Percentiles rank a stretch among this genome's conserved stretches.
These are phyloP conservation scores for Dichetophora obliterata DNA, from an alignment of 2,888 invertebrate species.

Conservation along the genomic window DNA sequence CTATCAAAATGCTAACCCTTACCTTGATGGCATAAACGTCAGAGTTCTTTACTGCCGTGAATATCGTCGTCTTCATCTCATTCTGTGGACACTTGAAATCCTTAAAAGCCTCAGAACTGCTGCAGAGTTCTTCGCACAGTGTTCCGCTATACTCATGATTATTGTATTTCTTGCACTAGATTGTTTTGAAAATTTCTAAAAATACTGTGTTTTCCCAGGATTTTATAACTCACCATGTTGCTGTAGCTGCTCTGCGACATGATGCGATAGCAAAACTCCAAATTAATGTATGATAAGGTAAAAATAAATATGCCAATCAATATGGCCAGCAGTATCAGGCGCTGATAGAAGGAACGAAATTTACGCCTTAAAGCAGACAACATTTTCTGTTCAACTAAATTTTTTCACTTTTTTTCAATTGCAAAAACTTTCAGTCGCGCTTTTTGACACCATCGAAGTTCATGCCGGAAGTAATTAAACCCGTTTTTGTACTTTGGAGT, in stretches of 20 bases:
- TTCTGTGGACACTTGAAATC: conserved; percentile 65
- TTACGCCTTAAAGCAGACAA: conserved; percentile 63
- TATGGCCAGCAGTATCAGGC: conserved; percentile 59
- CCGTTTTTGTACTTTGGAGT: background rate
- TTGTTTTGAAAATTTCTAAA: background rate
- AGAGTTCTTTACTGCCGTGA: conserved; percentile 66
- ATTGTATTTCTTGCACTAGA: conserved; percentile 64
- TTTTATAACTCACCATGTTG: conserved; percentile 60
- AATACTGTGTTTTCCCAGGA: background rate
- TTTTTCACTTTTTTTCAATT: background rate
- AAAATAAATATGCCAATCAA: conserved; percentile 60
- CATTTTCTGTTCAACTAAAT: conserved; percentile 52
- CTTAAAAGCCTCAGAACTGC: conserved; percentile 58
- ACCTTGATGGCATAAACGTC: conserved; percentile 67
- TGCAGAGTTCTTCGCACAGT: conserved; percentile 65
- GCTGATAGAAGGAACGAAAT: conserved; percentile 64
- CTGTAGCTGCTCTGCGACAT: conserved; percentile 65
- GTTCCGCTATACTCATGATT: conserved; percentile 65
- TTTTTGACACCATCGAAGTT: background rate
- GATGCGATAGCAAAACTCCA: conserved; percentile 66
- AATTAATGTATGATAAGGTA: conserved; percentile 64
- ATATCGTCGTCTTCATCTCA: conserved; percentile 65
- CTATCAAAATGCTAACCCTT: conserved; percentile 41
- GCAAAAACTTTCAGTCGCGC: background rate
- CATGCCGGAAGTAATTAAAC: background rate